Evolutionary conservation across 2,888 invertebrate genomes (phyloP).

Genomic region (Pharmacophagus antenor): DNA sequence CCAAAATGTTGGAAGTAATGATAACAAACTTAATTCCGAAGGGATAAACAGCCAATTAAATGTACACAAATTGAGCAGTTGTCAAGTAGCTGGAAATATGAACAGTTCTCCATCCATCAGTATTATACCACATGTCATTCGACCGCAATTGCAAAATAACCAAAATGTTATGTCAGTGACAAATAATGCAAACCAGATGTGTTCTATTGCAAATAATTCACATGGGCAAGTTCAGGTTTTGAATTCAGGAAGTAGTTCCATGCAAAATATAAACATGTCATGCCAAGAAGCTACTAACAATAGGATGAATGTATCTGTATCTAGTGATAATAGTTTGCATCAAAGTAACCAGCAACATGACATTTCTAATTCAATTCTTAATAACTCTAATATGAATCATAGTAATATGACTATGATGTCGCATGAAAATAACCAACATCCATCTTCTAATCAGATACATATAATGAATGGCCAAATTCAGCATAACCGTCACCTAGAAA

Average conservation of each 20-base stretch:
- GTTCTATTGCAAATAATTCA: slow-evolving; percentile 59
- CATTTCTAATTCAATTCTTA: slow-evolving; percentile 52
- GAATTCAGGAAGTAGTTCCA: slow-evolving; percentile 65
- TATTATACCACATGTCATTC: slow-evolving; percentile 69
- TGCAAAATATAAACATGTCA: slow-evolving; percentile 68
- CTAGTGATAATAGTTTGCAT: slow-evolving; percentile 58
- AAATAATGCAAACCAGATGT: slow-evolving; percentile 70
- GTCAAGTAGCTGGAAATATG: slow-evolving; percentile 65
- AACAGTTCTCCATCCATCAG: slow-evolving; percentile 65
- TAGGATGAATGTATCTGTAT: slow-evolving; percentile 57
- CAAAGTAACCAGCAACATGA: slow-evolving; percentile 63
- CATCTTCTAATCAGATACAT: slow-evolving; percentile 69
- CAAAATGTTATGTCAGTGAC: slow-evolving; percentile 60
- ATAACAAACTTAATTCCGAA: slow-evolving; percentile 63
- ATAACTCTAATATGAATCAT: slow-evolving; percentile 60
- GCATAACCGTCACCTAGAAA: slow-evolving; percentile 64
- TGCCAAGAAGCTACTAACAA: slow-evolving; percentile 68
- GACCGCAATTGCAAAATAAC: slow-evolving; percentile 61
- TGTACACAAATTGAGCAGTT: slow-evolving; percentile 67
- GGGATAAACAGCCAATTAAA: slow-evolving; percentile 61
- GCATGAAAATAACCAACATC: slow-evolving; percentile 60
- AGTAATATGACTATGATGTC: slow-evolving; percentile 69
- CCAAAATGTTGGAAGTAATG: slow-evolving; percentile 66
- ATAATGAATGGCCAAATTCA: slow-evolving; percentile 77
- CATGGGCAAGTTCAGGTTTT: slow-evolving; percentile 69